A percentile compares a stretch with the other conserved stretches of the same genome.
phyloP scores from a whole-genome alignment of 2,888 invertebrate species.

The Hydriomena furcata region DNA sequence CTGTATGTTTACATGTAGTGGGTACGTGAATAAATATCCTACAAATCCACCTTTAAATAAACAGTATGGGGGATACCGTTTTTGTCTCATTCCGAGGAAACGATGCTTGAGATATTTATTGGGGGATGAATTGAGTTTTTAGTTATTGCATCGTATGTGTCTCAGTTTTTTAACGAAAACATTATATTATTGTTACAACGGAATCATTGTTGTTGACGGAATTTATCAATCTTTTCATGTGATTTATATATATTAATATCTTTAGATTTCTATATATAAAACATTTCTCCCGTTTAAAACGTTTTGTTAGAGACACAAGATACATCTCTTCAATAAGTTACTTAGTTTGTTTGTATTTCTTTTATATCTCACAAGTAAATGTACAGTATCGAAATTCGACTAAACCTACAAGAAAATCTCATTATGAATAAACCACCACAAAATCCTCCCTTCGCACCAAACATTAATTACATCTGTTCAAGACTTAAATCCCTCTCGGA shows the following conservation, averaged over 20 bases:
- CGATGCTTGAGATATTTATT: constrained; percentile 82
- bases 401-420: constrained; percentile 24
- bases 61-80: constrained; percentile 77
- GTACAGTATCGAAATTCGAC: constrained; percentile 11
- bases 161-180: constrained; percentile 43
- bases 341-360: too few relatives aligned
- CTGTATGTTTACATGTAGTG: constrained; percentile 47
- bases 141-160: constrained; percentile 64
- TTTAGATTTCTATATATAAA: too few relatives aligned
- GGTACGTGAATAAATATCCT: constrained; percentile 73
- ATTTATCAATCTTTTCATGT: not conserved
- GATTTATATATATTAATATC: not conserved
- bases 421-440: constrained; percentile 29
- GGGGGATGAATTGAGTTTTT: constrained; percentile 76
- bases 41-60: constrained; percentile 82
- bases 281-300: too few relatives aligned
- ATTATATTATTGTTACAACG: not conserved
- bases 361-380: not conserved
- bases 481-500: constrained; percentile 60
- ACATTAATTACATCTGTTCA: constrained; percentile 57
- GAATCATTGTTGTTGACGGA: constrained; percentile 1
- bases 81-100: constrained; percentile 79
- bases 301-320: too few relatives aligned
- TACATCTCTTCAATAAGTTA: too few relatives aligned
- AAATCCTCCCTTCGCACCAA: constrained; percentile 33